Conservation (phyloP, 2,113 vertebrate species). For the Kryptolebias marmoratus region DNA sequence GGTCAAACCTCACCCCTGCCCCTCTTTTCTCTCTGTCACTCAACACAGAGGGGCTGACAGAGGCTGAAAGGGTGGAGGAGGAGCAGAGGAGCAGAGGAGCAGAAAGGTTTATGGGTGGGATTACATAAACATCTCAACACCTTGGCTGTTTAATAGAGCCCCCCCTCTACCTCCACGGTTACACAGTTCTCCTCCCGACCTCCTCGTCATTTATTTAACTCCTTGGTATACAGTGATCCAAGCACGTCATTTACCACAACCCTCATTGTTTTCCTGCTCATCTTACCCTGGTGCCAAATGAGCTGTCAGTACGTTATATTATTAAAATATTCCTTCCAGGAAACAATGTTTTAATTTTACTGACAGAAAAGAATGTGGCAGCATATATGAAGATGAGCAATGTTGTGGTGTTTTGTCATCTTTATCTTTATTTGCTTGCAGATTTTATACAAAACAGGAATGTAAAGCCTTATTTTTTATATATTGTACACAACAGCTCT, state of each 20-base stretch:
- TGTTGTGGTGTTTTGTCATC: not conserved
- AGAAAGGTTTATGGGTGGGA: conserved; percentile 24
- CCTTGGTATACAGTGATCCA: not conserved
- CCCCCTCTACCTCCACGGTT: conserved; percentile 17
- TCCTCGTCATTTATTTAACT: not conserved
- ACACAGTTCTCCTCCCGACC: conserved; percentile 10
- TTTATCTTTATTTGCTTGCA: not conserved
- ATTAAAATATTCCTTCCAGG: conserved; percentile 6
- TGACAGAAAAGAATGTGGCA: not conserved
- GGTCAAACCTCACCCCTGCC: conserved; percentile 40
- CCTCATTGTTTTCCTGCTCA: conserved; percentile 17
- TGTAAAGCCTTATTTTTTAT: not conserved
- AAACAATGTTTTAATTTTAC: conserved; percentile 7
- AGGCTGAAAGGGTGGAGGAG: conserved; percentile 42
- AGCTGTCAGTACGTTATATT: not conserved
- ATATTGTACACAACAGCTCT: not conserved
- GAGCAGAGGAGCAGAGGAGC: not conserved
- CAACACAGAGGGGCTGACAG: conserved; percentile 15
- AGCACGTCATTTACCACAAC: not conserved
- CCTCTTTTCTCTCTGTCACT: conserved; percentile 21
- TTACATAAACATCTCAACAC: conserved; percentile 69
- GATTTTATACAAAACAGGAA: not conserved
- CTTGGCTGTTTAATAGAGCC: conserved; percentile 27
- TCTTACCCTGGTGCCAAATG: conserved; percentile 8
- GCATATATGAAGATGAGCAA: not conserved